A percentile compares a stretch with the other conserved stretches of the same genome.
phyloP scores from a whole-genome alignment of 2,797 vertebrate genomes.

The Strix occidentalis region DNA sequence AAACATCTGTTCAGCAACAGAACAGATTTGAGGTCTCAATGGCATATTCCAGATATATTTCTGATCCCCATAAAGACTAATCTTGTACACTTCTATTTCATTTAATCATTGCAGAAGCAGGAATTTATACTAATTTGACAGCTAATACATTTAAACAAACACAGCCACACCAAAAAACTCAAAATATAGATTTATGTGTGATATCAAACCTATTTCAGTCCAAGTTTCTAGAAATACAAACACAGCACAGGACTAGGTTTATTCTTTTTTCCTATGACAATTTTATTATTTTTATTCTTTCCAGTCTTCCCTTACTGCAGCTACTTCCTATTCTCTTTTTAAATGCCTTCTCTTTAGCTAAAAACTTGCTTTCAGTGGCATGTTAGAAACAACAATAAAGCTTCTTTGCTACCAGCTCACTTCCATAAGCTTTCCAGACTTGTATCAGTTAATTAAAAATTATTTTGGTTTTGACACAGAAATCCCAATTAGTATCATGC shows the following conservation, averaged over 20 bases:
- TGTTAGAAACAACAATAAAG: background rate
- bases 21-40: background rate
- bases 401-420: background rate
- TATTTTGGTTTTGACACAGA: background rate
- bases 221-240: background rate
- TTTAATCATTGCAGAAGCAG: background rate
- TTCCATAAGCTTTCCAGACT: background rate
- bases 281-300: background rate
- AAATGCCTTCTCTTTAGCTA: background rate
- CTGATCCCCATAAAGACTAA: background rate
- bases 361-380: background rate
- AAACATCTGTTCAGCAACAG: background rate
- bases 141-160: background rate
- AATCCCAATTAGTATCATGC: background rate
- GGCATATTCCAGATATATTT: background rate
- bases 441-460: background rate
- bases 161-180: background rate
- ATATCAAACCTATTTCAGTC: background rate
- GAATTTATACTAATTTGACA: background rate
- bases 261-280: background rate
- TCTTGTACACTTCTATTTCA: background rate
- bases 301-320: background rate
- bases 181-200: background rate
- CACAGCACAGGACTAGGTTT: background rate
- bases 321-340: background rate